A percentile compares a stretch with the other conserved stretches of the same genome.
Evolutionary conservation across 2,888 invertebrate genomes (phyloP).

Genomic region (Xestobium rufovillosum): DNA sequence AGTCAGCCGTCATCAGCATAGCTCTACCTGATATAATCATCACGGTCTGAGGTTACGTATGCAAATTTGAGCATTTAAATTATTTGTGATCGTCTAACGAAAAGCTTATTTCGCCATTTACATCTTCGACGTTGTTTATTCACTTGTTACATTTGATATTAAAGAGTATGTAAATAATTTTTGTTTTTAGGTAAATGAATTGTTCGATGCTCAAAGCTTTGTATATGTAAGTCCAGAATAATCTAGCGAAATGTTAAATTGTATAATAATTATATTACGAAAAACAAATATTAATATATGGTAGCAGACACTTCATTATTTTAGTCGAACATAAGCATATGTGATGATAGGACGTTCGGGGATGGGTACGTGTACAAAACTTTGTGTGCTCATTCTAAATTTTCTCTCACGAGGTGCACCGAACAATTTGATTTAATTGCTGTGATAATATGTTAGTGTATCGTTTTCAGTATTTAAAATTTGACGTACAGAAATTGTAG

Average conservation of each 20-base stretch:
- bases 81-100: not conserved
- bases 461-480: no score
- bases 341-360: slow-evolving; percentile 42
- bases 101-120: not conserved
- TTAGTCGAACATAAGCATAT: slow-evolving; percentile 41
- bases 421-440: no score
- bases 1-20: slow-evolving; percentile 36
- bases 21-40: slow-evolving; percentile 34
- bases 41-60: slow-evolving; percentile 30
- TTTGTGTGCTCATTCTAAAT: no score
- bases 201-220: slow-evolving; percentile 16
- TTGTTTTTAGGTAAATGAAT: slow-evolving; percentile 13
- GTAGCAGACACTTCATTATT: slow-evolving; percentile 39
- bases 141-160: slow-evolving; percentile 1
- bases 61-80: slow-evolving; percentile 5
- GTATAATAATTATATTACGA: slow-evolving; percentile 39
- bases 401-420: no score
- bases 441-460: no score
- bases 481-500: no score
- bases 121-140: slow-evolving; percentile 2
- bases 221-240: slow-evolving; percentile 30
- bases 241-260: slow-evolving; percentile 38
- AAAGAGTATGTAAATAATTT: slow-evolving; percentile 9
- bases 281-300: slow-evolving; percentile 38
- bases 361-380: slow-evolving; percentile 37